Evolutionary conservation across 2,113 vertebrate genomes (phyloP), one percentile per base, ranked within the genome.

Genomic region (Semnopithecus entellus): DNA sequence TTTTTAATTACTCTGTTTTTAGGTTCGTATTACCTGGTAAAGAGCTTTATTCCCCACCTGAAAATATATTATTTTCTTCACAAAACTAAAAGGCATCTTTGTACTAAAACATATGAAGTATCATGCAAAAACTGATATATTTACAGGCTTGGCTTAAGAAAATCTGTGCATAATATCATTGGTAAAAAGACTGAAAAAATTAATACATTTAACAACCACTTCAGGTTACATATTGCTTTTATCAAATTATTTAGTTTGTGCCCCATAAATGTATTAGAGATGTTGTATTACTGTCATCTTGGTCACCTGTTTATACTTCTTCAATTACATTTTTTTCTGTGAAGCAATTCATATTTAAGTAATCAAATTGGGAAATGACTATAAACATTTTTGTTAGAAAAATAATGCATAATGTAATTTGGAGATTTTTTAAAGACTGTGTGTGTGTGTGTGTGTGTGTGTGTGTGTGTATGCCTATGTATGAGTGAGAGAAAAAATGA

Each of bases 241-340:
- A 79, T 89, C 43, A 43, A 88, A 75, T 20, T 73, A 52, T 92
- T 88, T 94, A 79, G 27, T 79, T 83, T 89, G 1, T 66, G 40
- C 81, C 45, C 50, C 45, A 75, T 70, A 96, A 90, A 87, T 17
- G 75, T 13, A 73, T 94, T 81, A 79, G 57, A 90, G 40, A 87
- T 93, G 12, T 12, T 70, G 9, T 25, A 64, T 90, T 6, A n/a
- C 30, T 86, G 3, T 76, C n/a, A 61, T 79, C 22, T 85, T 70
- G 7, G 86, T 90, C 6, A 61, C 7, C 11, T 35, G 16, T 45
- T 96, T 82, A 35, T 25, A 61, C 50, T 90, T 27, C 30, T 82
- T 76, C 11, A 81, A 43, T 72, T 82, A 82, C 18, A 79, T 86
- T 40, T 0, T 64, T 64, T 57, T 78, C n/a, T 3, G 72, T 43